Conservation (phyloP, 1,140 invertebrate genomes). For the Pseudomyrmex pallidus region DNA sequence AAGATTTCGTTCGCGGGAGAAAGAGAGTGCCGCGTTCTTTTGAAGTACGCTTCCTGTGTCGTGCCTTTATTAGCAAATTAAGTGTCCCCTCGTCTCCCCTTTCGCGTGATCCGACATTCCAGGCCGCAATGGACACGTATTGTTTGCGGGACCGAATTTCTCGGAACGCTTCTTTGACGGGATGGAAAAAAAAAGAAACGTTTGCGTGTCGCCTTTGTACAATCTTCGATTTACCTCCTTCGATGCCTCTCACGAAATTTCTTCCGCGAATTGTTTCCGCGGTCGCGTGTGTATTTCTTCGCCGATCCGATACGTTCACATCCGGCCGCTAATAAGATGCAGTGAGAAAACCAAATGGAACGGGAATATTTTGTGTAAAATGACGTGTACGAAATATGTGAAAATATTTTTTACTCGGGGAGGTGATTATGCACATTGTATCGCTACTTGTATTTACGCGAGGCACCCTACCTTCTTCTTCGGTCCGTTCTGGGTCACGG, state of each 20-base stretch:
- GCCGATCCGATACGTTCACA: constrained; percentile 29
- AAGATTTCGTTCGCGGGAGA: constrained; percentile 16
- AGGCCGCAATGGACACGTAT: constrained; percentile 51
- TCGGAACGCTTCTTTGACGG: constrained; percentile 28
- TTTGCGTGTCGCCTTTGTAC: constrained; percentile 54
- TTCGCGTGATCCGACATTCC: not conserved
- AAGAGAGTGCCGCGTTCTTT: constrained; percentile 22
- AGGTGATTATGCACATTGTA: not conserved
- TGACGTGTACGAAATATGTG: too few species aligned
- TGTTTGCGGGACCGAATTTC: constrained; percentile 51
- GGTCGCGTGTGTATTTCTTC: constrained; percentile 11
- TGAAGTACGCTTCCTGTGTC: constrained; percentile 49
- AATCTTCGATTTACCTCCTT: constrained; percentile 59
- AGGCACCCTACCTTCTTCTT: constrained; percentile 38
- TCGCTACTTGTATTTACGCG: not conserved
- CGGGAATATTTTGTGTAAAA: not conserved
- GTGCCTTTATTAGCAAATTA: constrained; percentile 60
- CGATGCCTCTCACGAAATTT: constrained; percentile 1
- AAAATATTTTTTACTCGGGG: not conserved
- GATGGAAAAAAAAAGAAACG: not conserved
- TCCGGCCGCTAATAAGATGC: constrained; percentile 1
- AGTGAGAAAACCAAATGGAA: not conserved
- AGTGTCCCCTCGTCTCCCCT: constrained; percentile 1
- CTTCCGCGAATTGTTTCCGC: constrained; percentile 8
- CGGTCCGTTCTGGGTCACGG: constrained; percentile 58